phyloP scores from a whole-genome alignment of 2,113 vertebrate genomes.

The Hydrolagus affinis region DNA sequence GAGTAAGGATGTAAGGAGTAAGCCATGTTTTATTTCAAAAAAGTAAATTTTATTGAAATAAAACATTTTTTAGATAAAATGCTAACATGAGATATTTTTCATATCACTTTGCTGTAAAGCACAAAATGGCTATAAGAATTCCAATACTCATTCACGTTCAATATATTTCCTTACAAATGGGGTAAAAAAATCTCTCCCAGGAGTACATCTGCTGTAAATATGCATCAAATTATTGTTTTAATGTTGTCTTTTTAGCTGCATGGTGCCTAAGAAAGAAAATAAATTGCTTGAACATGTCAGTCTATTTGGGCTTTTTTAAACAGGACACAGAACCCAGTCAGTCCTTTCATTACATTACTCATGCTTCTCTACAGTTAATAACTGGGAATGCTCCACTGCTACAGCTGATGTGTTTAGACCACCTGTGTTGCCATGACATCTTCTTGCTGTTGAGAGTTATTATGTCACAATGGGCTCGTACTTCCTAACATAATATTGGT shows the following conservation, averaged over 20 bases:
- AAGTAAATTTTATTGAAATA: too few relatives aligned
- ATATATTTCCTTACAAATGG: not conserved
- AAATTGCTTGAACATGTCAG: not conserved
- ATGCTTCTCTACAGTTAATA: not conserved
- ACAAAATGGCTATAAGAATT: too few relatives aligned
- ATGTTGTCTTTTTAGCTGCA: not conserved
- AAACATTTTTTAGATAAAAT: too few relatives aligned
- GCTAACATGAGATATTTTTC: too few relatives aligned
- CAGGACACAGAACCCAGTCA: not conserved
- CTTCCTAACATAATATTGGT: not conserved
- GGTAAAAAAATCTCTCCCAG: not conserved
- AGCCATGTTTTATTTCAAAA: too few relatives aligned
- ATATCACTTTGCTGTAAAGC: too few relatives aligned
- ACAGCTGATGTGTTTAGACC: not conserved
- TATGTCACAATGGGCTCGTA: not conserved
- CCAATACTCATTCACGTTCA: not conserved
- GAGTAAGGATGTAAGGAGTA: too few relatives aligned
- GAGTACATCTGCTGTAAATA: slow-evolving; percentile 5
- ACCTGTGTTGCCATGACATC: not conserved
- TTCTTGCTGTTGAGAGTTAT: not conserved
- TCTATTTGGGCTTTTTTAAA: not conserved
- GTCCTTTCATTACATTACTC: not conserved
- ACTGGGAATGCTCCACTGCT: not conserved
- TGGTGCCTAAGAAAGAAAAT: not conserved
- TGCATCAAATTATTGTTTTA: not conserved